Conservation (phyloP, 1,140 invertebrate species). For the Oryzaephilus surinamensis region DNA sequence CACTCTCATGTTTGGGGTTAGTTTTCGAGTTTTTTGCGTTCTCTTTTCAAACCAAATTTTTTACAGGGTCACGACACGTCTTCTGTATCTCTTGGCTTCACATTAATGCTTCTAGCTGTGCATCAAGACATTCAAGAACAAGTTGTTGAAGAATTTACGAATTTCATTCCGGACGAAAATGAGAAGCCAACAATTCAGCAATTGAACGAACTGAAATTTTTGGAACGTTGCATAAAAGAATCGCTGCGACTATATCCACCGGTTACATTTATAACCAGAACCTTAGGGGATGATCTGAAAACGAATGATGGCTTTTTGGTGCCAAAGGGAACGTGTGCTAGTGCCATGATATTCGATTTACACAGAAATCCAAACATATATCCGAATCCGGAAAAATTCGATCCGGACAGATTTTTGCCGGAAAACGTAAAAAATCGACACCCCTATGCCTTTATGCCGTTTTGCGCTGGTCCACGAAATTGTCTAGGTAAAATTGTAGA, state of each 20-base stretch:
- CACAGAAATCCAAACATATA: slow-evolving; percentile 33
- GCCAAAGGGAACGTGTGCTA: neutral
- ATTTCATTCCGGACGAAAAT: slow-evolving; percentile 42
- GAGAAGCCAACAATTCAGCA: slow-evolving; percentile 45
- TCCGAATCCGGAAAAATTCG: slow-evolving; percentile 50
- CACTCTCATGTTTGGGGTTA: slow-evolving; percentile 76
- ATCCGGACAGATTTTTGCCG: slow-evolving; percentile 55
- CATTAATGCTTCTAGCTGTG: slow-evolving; percentile 31
- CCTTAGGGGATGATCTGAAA: slow-evolving; percentile 38
- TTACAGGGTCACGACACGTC: slow-evolving; percentile 37
- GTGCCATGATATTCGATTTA: slow-evolving; percentile 11
- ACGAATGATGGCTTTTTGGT: slow-evolving; percentile 19
- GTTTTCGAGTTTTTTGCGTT: no score
- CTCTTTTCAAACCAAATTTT: no score
- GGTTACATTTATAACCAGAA: slow-evolving; percentile 52
- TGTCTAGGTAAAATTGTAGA: no score
- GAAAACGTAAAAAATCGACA: slow-evolving; percentile 40
- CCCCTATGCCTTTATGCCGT: slow-evolving; percentile 48
- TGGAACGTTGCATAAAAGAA: slow-evolving; percentile 55
- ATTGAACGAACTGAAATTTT: slow-evolving; percentile 49
- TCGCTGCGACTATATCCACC: slow-evolving; percentile 52
- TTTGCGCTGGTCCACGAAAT: slow-evolving; percentile 55
- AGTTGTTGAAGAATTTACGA: slow-evolving; percentile 43
- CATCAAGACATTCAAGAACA: slow-evolving; percentile 20
- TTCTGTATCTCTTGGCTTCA: slow-evolving; percentile 31